Percentiles rank a stretch among this genome's conserved stretches.
Conservation (phyloP, 2,797 vertebrate genomes). For the Gobionotothen gibberifrons region DNA sequence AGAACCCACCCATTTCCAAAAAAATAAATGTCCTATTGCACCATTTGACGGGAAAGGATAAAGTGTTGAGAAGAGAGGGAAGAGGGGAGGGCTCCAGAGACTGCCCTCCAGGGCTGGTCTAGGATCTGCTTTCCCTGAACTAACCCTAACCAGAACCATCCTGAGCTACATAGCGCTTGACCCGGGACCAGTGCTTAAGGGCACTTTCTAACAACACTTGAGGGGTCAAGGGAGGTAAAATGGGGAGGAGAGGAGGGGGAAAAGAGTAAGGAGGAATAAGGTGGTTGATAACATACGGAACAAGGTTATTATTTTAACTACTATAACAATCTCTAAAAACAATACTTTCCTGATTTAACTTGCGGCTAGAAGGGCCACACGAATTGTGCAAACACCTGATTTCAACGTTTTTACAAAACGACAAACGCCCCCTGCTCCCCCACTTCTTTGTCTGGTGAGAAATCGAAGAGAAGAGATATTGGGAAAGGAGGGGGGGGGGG, state of each 20-base stretch:
- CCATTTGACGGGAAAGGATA: conserved; percentile 84
- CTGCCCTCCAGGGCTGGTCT: conserved; percentile 86
- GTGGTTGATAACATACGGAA: conserved; percentile 76
- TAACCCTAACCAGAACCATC: conserved; percentile 82
- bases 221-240: conserved; percentile 47
- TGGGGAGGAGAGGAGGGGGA: conserved; percentile 28
- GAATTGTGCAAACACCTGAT: conserved; percentile 89
- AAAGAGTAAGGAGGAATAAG: conserved; percentile 46
- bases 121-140: conserved; percentile 86
- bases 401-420: conserved; percentile 82
- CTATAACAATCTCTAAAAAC: conserved; percentile 87
- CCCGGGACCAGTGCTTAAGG: conserved; percentile 86
- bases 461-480: conserved; percentile 44
- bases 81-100: conserved; percentile 80
- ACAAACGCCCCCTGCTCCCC: conserved; percentile 66
- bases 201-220: conserved; percentile 85
- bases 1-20: conserved; percentile 71
- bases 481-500: conserved; percentile 10
- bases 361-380: conserved; percentile 76
- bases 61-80: conserved; percentile 78
- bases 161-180: conserved; percentile 85
- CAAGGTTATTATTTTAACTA: conserved; percentile 78
- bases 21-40: conserved; percentile 85
- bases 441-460: conserved; percentile 68
- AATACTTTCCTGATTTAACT: conserved; percentile 89